phyloP scores from a whole-genome alignment of 1,140 invertebrate species.

The Zaprionus kolodkinae region DNA sequence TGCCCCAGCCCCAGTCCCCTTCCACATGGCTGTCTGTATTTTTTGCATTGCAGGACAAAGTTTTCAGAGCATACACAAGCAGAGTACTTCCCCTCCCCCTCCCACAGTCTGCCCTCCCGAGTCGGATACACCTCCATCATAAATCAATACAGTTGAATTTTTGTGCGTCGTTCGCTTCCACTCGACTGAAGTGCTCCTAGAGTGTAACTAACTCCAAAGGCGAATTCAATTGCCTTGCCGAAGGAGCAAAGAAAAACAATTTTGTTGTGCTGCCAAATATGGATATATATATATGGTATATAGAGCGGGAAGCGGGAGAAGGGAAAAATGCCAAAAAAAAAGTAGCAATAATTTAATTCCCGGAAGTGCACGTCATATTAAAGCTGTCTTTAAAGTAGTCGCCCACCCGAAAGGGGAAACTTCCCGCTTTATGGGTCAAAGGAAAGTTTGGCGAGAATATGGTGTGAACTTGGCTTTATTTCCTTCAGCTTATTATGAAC shows the following conservation, averaged over 20 bases:
- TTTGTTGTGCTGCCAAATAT: constrained; percentile 9
- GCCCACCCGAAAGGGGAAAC: neutral
- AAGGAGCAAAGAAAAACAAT: constrained; percentile 38
- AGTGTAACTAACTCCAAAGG: constrained; percentile 60
- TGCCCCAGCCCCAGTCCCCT: neutral
- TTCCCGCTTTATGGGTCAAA: constrained; percentile 18
- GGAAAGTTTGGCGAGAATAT: neutral
- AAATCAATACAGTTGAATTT: constrained; percentile 80
- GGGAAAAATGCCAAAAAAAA: neutral
- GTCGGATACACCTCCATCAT: constrained; percentile 46
- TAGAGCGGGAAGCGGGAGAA: neutral
- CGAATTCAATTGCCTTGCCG: constrained; percentile 36
- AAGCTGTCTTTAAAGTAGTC: neutral
- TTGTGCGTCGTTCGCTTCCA: constrained; percentile 54
- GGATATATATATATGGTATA: neutral
- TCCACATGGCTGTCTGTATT: neutral
- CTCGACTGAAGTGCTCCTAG: constrained; percentile 57
- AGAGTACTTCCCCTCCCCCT: neutral
- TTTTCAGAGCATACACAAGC: constrained; percentile 33
- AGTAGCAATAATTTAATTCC: constrained; percentile 21
- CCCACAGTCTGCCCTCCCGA: neutral
- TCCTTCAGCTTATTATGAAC: constrained; percentile 36
- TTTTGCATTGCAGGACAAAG: constrained; percentile 52
- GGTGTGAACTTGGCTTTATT: constrained; percentile 17
- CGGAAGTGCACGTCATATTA: neutral